Conservation (phyloP, 2,888 invertebrate species). For the Endomychus coccineus region DNA sequence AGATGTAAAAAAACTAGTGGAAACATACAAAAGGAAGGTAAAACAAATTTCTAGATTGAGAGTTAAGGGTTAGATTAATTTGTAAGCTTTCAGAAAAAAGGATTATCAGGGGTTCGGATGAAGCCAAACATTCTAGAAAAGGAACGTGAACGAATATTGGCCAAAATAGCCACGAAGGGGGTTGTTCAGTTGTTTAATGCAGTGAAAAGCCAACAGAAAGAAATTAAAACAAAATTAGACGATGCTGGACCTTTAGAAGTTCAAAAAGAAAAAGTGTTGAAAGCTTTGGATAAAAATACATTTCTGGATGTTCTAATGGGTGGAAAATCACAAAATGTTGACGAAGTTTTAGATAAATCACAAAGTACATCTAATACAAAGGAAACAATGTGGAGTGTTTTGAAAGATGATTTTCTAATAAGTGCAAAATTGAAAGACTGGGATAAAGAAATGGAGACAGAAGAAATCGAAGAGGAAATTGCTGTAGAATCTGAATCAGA, state of each 20-base stretch:
- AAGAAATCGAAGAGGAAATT: conserved; percentile 11
- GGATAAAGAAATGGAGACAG: conserved; percentile 54
- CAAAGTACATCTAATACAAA: conserved; percentile 21
- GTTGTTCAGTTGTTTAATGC: conserved; percentile 91
- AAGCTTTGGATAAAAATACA: conserved; percentile 66
- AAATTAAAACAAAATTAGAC: conserved; percentile 60
- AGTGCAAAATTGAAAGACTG: conserved; percentile 85
- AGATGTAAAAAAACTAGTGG: too few relatives aligned
- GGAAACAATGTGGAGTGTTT: conserved; percentile 53
- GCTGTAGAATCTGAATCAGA: too few relatives aligned
- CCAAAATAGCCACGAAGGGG: conserved; percentile 84
- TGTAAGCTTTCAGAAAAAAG: conserved; percentile 50
- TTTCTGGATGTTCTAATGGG: conserved; percentile 77
- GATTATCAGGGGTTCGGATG: conserved; percentile 56
- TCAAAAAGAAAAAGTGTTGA: conserved; percentile 67
- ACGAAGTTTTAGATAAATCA: conserved; percentile 43
- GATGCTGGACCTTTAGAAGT: conserved; percentile 68
- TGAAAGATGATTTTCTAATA: conserved; percentile 83
- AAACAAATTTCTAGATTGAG: neutral
- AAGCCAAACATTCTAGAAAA: conserved; percentile 72
- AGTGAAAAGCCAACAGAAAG: conserved; percentile 77
- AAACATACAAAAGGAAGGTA: conserved; percentile 29
- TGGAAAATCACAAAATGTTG: conserved; percentile 48
- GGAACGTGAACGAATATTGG: conserved; percentile 66
- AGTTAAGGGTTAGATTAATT: too few relatives aligned